These are phyloP conservation scores for Hydra vulgaris DNA, from an alignment of 30 jellyfish, hydroid and myxozoan genomes.

Conservation along the genomic window DNA sequence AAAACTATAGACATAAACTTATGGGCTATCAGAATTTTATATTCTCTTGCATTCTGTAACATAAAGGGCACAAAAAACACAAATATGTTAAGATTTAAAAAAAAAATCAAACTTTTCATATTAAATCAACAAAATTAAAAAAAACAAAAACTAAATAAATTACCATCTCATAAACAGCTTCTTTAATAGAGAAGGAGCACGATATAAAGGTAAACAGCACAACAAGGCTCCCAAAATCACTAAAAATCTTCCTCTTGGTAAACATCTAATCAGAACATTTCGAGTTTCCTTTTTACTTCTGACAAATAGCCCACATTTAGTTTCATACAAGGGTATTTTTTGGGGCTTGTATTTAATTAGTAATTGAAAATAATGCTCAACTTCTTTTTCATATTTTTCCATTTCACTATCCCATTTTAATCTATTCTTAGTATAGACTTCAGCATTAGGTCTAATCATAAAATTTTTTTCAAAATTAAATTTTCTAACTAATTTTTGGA, in stretches of 20 bases:
- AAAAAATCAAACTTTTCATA: too few species aligned
- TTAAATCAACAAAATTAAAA: too few species aligned
- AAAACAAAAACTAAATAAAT: not conserved
- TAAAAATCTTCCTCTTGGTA: constrained; percentile 73
- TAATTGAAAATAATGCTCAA: constrained; percentile 27
- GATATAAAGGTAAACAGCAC: constrained; percentile 66
- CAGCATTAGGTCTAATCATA: constrained; percentile 55
- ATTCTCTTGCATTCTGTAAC: too few species aligned
- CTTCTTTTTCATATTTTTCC: constrained; percentile 21
- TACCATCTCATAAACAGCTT: constrained; percentile 49
- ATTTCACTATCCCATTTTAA: constrained; percentile 32
- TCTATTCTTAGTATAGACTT: constrained; percentile 35
- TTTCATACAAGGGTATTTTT: constrained; percentile 66
- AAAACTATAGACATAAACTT: too few species aligned
- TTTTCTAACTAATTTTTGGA: constrained; percentile 25
- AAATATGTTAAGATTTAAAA: too few species aligned
- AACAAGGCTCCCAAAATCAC: constrained; percentile 37
- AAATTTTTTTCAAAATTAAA: constrained; percentile 44
- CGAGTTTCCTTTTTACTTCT: constrained; percentile 76
- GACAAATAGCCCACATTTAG: constrained; percentile 41
- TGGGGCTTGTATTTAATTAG: constrained; percentile 34
- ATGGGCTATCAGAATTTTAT: too few species aligned
- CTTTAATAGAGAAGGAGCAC: constrained; percentile 56
- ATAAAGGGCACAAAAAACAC: too few species aligned
- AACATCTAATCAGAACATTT: constrained; percentile 47